Base-by-base conservation (phyloP, 1,140 invertebrate genomes). In the Melipona quadrifasciata region DNA sequence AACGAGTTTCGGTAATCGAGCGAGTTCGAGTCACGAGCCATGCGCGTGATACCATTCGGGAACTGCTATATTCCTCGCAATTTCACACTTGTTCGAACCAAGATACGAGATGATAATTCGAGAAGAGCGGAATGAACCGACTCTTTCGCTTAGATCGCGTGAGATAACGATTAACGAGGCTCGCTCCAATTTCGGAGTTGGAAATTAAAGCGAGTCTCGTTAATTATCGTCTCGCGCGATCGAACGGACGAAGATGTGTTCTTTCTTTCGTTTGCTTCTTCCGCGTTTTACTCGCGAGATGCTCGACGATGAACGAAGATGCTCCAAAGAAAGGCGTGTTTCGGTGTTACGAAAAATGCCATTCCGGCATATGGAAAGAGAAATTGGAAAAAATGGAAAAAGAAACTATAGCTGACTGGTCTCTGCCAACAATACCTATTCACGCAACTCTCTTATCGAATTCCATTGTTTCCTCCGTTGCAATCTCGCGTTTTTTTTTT, bases 361-460 rank as follows among this genome's bases (percentile, higher is more conserved):
- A 51, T 51, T 71, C 31, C 31, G n/a, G 39, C 71, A 14, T n/a
- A 19, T 27, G 31, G 27, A 31, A 11, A 53, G 47, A 67, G 34
- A 21, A 14, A 21, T n/a, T n/a, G n/a, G 3, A 39, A 39, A 39
- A 39, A 39, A 31, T 2, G 31, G 2, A 39, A 39, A 2, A 47
- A 8, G 71, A 24, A 53, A 58, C 17, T 55, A 55, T 17, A 39
- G 39, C 5, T 73, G 27, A 74, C 53, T 17, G 39, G 76, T 16
- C 31, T 24, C 74, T 19, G 21, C 53, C n/a, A 75, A 83, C 64
- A 27, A 65, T 75, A 65, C 12, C 74, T 34, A 70, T 55, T 74
- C 31, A 61, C 19, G 19, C 65, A 67, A 75, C 72, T 82, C 72
- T 64, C 3, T 53, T 79, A 58, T 64, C 61, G 58, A 80, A 72